Percentiles rank a stretch among this genome's conserved stretches.
phyloP scores from a whole-genome alignment of 2,113 vertebrate species.

The Aldabrachelys gigantea region DNA sequence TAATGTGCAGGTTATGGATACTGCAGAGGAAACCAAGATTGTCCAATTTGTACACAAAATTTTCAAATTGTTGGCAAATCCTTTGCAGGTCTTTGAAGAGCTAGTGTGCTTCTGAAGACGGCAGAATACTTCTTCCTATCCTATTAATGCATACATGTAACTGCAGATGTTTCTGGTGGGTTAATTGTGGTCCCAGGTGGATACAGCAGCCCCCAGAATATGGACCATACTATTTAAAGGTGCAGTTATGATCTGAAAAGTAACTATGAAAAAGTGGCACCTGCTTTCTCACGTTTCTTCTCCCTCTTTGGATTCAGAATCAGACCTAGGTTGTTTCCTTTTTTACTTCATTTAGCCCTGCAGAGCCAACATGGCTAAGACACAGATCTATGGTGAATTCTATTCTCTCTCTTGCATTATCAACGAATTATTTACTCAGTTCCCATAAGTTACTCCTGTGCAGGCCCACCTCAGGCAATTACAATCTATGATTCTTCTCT shows the following conservation, averaged over 20 bases:
- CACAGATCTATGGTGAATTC: neutral
- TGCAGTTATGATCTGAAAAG: neutral
- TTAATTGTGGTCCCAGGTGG: neutral
- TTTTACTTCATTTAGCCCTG: neutral
- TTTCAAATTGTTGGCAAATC: neutral
- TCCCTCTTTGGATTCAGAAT: neutral
- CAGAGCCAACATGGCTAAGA: neutral
- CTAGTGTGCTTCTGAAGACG: neutral
- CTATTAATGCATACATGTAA: neutral
- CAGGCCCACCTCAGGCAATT: neutral
- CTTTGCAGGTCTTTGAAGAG: neutral
- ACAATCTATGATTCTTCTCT: neutral
- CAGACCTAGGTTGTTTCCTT: neutral
- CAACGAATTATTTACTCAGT: neutral
- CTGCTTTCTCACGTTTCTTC: neutral
- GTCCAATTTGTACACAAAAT: neutral
- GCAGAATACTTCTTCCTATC: neutral
- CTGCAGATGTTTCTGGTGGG: neutral
- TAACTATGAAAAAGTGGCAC: neutral
- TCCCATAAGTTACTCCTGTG: neutral
- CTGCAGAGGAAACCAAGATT: no score
- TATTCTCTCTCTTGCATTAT: neutral
- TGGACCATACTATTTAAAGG: neutral
- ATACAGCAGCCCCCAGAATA: neutral
- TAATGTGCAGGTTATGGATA: no score